phyloP scores from a whole-genome alignment of 1,140 invertebrate species.

The Cardiocondyla obscurior region DNA sequence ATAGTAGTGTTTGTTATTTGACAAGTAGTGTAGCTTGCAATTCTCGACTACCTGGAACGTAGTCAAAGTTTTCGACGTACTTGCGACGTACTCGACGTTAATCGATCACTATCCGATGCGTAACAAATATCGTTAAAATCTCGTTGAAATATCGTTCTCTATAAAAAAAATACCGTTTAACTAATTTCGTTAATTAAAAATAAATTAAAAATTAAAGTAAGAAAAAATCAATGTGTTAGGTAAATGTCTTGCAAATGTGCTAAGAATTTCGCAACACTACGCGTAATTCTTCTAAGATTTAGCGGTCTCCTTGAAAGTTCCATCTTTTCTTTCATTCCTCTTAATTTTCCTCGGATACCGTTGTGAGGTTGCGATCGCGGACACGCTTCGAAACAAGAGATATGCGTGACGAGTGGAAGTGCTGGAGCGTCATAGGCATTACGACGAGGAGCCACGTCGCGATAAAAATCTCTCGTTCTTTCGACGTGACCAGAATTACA shows the following conservation, averaged over 20 bases:
- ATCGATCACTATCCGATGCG: no score
- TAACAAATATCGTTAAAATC: no score
- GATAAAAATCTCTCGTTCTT: slow-evolving; percentile 76
- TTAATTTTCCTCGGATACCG: neutral
- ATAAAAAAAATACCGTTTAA: no score
- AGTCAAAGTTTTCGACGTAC: no score
- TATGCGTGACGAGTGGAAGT: slow-evolving; percentile 71
- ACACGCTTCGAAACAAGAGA: slow-evolving; percentile 44
- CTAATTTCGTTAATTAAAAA: no score
- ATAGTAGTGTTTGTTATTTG: no score
- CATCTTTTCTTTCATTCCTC: neutral
- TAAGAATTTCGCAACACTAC: neutral
- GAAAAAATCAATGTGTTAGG: neutral
- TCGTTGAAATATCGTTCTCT: no score
- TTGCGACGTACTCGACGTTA: no score
- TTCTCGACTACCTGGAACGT: no score
- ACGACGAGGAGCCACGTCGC: slow-evolving; percentile 46
- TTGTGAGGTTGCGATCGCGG: slow-evolving; percentile 27
- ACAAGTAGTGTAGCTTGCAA: no score
- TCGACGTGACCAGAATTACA: slow-evolving; percentile 80
- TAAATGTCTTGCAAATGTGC: neutral
- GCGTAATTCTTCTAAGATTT: neutral
- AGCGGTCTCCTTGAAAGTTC: neutral
- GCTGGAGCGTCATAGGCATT: slow-evolving; percentile 71
- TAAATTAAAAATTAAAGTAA: no score